A percentile compares a stretch with the other conserved stretches of the same genome.
These are phyloP conservation scores for Pyrgilauda ruficollis DNA, from an alignment of 2,113 vertebrate genomes.

Conservation along the genomic window DNA sequence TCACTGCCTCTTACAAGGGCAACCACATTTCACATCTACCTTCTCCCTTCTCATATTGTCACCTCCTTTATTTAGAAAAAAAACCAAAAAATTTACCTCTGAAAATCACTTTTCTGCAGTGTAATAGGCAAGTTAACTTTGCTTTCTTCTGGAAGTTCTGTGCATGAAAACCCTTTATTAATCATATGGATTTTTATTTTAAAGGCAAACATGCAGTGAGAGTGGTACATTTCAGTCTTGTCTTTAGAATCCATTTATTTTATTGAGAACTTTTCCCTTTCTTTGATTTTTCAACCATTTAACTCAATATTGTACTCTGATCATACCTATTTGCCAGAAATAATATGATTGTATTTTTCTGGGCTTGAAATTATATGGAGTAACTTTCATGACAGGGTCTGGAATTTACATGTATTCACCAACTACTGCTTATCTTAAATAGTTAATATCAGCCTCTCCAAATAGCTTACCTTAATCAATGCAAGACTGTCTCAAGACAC, in stretches of 20 bases:
- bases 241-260: neutral
- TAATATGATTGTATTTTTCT: neutral
- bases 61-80: neutral
- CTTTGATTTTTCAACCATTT: neutral
- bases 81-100: neutral
- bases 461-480: neutral
- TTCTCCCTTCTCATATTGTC: neutral
- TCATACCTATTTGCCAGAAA: neutral
- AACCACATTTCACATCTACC: neutral
- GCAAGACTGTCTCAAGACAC: neutral
- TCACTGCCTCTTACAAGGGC: neutral
- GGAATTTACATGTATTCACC: neutral
- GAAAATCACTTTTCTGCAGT: neutral
- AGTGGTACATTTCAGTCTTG: neutral
- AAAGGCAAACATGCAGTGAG: neutral
- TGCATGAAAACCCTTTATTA: neutral
- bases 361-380: neutral
- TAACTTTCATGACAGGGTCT: neutral
- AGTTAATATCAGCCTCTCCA: neutral
- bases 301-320: neutral
- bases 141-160: neutral
- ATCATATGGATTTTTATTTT: neutral
- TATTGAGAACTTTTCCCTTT: neutral
- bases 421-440: neutral
- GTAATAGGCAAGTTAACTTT: neutral